Percentiles rank a stretch among this genome's conserved stretches.
phyloP scores from a whole-genome alignment of 2,113 vertebrate genomes.

The Melanerpes formicivorus region DNA sequence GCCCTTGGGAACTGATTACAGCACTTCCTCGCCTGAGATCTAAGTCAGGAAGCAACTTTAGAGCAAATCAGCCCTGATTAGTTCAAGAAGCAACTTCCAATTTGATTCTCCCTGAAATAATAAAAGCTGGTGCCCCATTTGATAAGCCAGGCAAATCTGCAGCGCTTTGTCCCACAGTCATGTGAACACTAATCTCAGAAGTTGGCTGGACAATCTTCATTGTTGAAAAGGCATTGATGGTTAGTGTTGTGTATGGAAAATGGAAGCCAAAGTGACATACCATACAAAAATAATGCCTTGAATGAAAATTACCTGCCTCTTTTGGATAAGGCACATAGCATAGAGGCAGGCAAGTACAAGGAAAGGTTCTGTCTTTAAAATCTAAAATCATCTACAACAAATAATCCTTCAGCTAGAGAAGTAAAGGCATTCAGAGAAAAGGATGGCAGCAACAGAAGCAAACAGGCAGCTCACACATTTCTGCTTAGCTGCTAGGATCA shows the following conservation, averaged over 20 bases:
- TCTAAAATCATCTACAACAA: neutral
- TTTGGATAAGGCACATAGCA: neutral
- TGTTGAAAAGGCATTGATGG: neutral
- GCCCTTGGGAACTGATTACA: slow-evolving; percentile 62
- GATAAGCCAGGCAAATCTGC: slow-evolving; percentile 30
- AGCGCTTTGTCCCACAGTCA: neutral
- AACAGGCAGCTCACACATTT: neutral
- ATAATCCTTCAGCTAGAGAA: neutral
- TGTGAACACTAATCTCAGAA: neutral
- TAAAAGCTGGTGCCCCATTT: slow-evolving; percentile 37
- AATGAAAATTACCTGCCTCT: neutral
- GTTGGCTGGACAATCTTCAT: neutral
- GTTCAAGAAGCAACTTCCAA: slow-evolving; percentile 59
- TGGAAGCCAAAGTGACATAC: neutral
- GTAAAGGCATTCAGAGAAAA: neutral
- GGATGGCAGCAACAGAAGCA: neutral
- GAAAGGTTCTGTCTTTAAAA: slow-evolving; percentile 9
- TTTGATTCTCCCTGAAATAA: slow-evolving; percentile 62
- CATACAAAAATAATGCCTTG: neutral
- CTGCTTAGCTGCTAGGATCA: neutral
- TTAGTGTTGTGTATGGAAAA: neutral
- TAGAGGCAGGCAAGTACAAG: neutral
- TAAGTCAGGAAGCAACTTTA: slow-evolving; percentile 70
- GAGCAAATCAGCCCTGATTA: slow-evolving; percentile 67
- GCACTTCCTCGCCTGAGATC: slow-evolving; percentile 53